Percentiles rank a stretch among this genome's conserved stretches.
Conservation (phyloP, 2,113 vertebrate genomes). For the Plecotus auritus region DNA sequence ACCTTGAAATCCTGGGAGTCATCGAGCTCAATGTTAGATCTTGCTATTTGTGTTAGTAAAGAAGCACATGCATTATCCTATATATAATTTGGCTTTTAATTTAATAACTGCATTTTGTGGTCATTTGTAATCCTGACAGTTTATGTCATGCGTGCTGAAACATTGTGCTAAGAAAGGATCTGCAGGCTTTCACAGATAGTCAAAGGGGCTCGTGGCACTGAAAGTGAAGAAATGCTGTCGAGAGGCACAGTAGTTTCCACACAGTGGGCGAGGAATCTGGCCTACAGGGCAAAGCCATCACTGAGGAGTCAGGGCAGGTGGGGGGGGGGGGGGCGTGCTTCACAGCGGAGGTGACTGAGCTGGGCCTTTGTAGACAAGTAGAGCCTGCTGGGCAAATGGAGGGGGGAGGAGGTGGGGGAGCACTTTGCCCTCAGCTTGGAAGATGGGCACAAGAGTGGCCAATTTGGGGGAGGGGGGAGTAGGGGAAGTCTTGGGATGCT, state of each 20-base stretch:
- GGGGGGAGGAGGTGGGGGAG: not conserved
- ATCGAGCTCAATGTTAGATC: not conserved
- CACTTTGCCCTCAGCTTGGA: not conserved
- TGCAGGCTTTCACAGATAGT: not conserved
- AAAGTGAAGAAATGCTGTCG: accelerated
- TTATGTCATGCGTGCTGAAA: not conserved
- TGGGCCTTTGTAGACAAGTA: not conserved
- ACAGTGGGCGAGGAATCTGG: not conserved
- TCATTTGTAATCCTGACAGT: not conserved
- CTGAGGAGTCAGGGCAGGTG: not conserved
- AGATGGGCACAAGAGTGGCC: not conserved
- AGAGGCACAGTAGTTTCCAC: not conserved
- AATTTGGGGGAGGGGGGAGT: no score
- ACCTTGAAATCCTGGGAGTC: not conserved
- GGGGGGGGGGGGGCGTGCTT: not conserved
- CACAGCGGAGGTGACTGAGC: not conserved
- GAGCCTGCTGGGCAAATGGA: not conserved
- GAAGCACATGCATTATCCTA: not conserved
- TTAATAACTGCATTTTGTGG: not conserved
- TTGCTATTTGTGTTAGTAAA: not conserved
- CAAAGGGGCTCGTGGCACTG: not conserved
- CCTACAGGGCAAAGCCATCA: not conserved
- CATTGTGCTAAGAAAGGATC: not conserved
- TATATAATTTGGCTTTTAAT: not conserved
- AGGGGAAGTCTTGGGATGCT: not conserved